A percentile compares a stretch with the other conserved stretches of the same genome.
Conservation (phyloP, 30 jellyfish, hydroid and myxozoan genomes). For the Mastigias papua region DNA sequence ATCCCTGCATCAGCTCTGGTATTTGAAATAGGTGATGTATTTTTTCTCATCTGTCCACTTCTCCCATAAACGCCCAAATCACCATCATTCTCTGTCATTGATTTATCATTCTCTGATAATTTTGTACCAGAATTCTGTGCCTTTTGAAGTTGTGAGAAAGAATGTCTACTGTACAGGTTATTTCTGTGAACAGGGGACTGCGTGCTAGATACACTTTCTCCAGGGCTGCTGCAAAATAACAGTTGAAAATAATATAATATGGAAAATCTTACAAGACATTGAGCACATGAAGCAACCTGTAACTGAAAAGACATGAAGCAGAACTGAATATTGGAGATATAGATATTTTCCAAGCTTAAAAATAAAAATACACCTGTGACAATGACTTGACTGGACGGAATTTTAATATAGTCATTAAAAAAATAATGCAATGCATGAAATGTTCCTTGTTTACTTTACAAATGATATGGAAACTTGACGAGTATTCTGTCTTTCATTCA, state of each 20-base stretch:
- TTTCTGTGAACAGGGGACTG: conserved; percentile 5
- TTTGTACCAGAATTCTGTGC: neutral
- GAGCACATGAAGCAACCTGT: no score
- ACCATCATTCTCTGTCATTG: neutral
- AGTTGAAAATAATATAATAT: neutral
- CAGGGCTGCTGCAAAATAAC: neutral
- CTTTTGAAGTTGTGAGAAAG: neutral
- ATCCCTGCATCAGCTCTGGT: neutral
- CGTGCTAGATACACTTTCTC: neutral
- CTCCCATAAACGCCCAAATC: neutral
- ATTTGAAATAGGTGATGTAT: neutral
- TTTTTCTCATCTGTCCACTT: neutral
- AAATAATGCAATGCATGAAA: no score
- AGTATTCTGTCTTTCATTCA: no score
- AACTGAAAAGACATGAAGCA: no score
- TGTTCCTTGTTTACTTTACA: no score
- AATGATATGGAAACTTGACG: no score
- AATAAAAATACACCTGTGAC: no score
- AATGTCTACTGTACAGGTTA: conserved; percentile 26
- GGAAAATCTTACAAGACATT: neutral
- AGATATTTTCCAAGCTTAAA: no score
- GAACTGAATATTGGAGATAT: no score
- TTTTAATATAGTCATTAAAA: no score
- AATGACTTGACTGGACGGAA: no score
- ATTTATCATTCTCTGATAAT: neutral